phyloP scores from a whole-genome alignment of 2,797 vertebrate species.

The Valencia hispanica region DNA sequence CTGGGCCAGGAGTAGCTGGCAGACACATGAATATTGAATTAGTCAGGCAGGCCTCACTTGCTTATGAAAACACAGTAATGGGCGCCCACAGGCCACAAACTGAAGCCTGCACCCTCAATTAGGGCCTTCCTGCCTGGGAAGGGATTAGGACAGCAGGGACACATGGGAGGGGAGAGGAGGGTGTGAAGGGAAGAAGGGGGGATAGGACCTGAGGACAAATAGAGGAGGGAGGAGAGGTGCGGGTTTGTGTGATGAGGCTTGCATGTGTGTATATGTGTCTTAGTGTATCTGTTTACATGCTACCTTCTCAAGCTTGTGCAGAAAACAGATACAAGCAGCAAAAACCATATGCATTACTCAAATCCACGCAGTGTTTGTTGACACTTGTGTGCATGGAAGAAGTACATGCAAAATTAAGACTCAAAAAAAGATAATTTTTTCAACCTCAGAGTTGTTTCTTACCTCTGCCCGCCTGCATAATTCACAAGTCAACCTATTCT shows the following conservation, averaged over 20 bases:
- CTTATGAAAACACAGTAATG: conserved; percentile 91
- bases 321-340: conserved; percentile 49
- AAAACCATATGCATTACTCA: conserved; percentile 22
- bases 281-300: conserved; percentile 56
- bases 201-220: conserved; percentile 84
- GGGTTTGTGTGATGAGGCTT: conserved; percentile 56
- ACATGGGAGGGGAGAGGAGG: conserved; percentile 75
- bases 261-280: conserved; percentile 29
- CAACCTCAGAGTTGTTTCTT: conserved; percentile 33
- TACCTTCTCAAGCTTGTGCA: conserved; percentile 29
- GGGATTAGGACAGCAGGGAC: conserved; percentile 86
- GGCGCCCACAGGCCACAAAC: conserved; percentile 89
- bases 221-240: conserved; percentile 55
- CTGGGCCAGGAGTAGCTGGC: conserved; percentile 86
- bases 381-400: neutral
- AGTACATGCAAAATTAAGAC: conserved; percentile 15
- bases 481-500: conserved; percentile 61
- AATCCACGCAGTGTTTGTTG: neutral
- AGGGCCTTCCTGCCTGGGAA: conserved; percentile 88
- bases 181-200: conserved; percentile 80
- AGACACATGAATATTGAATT: conserved; percentile 92
- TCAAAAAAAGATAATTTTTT: conserved; percentile 40
- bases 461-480: conserved; percentile 58
- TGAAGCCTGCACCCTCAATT: conserved; percentile 89
- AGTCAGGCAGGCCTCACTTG: conserved; percentile 88